phyloP scores from a whole-genome alignment of 2,113 vertebrate genomes.

The Tinamus guttatus region DNA sequence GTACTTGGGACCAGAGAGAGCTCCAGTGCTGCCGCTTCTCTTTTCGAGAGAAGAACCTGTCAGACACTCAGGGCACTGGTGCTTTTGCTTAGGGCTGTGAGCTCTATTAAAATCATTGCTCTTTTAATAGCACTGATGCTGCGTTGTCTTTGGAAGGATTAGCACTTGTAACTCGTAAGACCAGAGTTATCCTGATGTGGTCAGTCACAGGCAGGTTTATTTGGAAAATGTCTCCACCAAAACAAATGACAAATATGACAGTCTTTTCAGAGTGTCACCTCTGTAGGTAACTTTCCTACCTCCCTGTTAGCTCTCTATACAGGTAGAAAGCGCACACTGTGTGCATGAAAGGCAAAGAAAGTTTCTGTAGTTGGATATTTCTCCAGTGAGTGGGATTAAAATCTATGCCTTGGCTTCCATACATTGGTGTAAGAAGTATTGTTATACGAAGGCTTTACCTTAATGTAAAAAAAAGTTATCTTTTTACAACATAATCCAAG shows the following conservation, averaged over 20 bases:
- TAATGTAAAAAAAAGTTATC: neutral
- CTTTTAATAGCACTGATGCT: neutral
- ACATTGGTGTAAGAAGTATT: neutral
- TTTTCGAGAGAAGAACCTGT: neutral
- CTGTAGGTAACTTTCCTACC: neutral
- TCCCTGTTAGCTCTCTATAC: neutral
- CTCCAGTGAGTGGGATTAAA: accelerated
- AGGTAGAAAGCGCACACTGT: neutral
- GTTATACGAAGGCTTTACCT: neutral
- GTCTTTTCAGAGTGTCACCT: neutral
- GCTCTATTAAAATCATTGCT: neutral
- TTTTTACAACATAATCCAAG: neutral
- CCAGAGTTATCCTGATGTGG: neutral
- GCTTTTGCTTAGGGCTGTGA: neutral
- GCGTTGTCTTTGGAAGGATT: neutral
- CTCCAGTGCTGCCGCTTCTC: neutral
- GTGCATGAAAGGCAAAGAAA: neutral
- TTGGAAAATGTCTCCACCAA: neutral
- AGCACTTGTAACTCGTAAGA: neutral
- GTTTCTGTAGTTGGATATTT: neutral
- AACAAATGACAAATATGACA: neutral
- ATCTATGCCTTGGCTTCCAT: neutral
- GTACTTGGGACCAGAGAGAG: neutral
- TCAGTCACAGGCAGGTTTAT: neutral
- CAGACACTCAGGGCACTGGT: neutral